phyloP scores from a whole-genome alignment of 2,113 vertebrate genomes.

The Ammodytes marinus region DNA sequence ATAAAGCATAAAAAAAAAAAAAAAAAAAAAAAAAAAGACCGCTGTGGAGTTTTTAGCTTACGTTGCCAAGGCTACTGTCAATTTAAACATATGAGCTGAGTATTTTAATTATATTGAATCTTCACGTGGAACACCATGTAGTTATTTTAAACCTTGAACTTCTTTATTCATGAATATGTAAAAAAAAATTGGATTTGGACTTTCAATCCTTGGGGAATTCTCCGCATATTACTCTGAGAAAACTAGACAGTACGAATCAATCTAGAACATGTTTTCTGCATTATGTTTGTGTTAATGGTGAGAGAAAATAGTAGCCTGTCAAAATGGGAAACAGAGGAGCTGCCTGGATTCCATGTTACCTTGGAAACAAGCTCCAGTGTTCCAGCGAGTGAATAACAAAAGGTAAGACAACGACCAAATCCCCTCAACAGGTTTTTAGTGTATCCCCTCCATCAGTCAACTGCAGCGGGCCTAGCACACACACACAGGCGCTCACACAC shows the following conservation, averaged over 20 bases:
- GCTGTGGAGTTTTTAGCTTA: no score
- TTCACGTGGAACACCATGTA: not conserved
- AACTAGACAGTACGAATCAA: conserved; percentile 14
- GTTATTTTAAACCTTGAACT: not conserved
- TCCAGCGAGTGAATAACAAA: conserved; percentile 56
- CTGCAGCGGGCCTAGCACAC: conserved; percentile 43
- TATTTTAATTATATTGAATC: not conserved
- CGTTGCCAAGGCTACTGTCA: no score
- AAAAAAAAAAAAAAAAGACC: no score
- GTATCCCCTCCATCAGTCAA: conserved; percentile 64
- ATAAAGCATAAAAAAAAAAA: no score
- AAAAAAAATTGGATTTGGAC: not conserved
- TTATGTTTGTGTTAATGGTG: conserved; percentile 30
- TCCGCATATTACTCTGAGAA: not conserved
- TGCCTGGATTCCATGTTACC: conserved; percentile 71
- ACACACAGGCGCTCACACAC: not conserved
- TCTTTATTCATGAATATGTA: conserved; percentile 16
- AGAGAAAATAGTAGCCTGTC: conserved; percentile 55
- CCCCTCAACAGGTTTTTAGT: conserved; percentile 50
- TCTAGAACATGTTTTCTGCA: conserved; percentile 29
- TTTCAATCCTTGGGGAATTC: not conserved
- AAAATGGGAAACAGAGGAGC: conserved; percentile 39
- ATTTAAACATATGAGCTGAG: not conserved
- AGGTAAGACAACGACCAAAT: conserved; percentile 55
- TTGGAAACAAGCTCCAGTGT: conserved; percentile 71